Percentiles rank a stretch among this genome's conserved stretches.
Conservation (phyloP, 1,140 invertebrate species). For the Aradophagus sp. region DNA sequence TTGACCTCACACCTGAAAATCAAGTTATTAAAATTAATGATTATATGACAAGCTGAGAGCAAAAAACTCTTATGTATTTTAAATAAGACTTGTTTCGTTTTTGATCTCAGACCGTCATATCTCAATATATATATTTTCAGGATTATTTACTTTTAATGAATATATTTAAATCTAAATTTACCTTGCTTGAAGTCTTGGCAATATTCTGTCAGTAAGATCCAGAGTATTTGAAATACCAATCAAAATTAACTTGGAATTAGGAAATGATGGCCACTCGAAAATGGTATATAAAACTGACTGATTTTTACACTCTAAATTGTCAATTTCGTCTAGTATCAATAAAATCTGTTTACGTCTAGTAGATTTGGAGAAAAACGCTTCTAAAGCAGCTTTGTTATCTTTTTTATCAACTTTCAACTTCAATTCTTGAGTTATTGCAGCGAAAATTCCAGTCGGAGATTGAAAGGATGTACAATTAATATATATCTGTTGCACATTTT, state of each 20-base stretch:
- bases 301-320: slow-evolving; percentile 89
- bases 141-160: too few species aligned
- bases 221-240: slow-evolving; percentile 97
- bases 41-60: too few species aligned
- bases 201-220: slow-evolving; percentile 92
- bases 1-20: slow-evolving; percentile 79
- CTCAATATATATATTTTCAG: too few species aligned
- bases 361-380: slow-evolving; percentile 78
- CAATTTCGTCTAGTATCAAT: slow-evolving; percentile 96
- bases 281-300: slow-evolving; percentile 93
- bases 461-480: slow-evolving; percentile 89
- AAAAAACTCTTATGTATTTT: too few species aligned
- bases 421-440: slow-evolving; percentile 81
- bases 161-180: slow-evolving; percentile 35
- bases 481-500: slow-evolving; percentile 81
- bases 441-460: slow-evolving; percentile 83
- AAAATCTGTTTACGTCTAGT: slow-evolving; percentile 78
- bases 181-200: slow-evolving; percentile 88
- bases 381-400: slow-evolving; percentile 79
- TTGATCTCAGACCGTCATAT: too few species aligned
- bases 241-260: slow-evolving; percentile 84
- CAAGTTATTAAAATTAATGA: slow-evolving; percentile 7
- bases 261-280: slow-evolving; percentile 92
- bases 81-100: too few species aligned
- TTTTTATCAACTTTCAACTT: slow-evolving; percentile 74